Base-by-base conservation (phyloP, 2,888 invertebrate species). In the Villa cingulata region DNA sequence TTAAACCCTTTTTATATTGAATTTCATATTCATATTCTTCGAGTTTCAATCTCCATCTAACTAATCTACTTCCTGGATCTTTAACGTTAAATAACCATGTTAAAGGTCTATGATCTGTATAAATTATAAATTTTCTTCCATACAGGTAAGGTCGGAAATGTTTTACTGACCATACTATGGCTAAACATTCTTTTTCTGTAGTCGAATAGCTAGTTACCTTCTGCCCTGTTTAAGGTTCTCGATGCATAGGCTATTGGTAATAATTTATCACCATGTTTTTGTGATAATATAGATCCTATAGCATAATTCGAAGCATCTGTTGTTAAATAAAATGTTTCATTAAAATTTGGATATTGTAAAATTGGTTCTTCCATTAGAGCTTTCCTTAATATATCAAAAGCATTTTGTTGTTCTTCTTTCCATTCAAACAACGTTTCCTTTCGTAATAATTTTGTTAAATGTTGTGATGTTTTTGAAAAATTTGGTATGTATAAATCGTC, bases 401-500 rank as follows among this genome's bases (percentile, higher is more conserved):
- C 27, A 1, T 1, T 51, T 41, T 49, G 57, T 43, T 16, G 3
- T 3, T 27, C 15, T 4, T 20, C n/a, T 2, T 2, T 4, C 27
- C 53, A 55, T 54, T 6, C 12, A 14, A 27, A 23, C 14, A 27
- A 27, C 1, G 29, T 5, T 1, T 23, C 39, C 34, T 38, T 38
- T 43, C 19, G 17, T 17, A 38, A 10, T 3, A 43, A 16, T 14
- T 39, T 39, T 10, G 41, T 47, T 2, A 46, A 2, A 1, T 41
- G 46, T 4, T 20, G 15, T 14, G 38, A 42, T 15, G 38, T 47
- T 38, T 37, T 38, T 10, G 38, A 27, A 12, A 54, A 54, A 37
- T 47, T 17, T 37, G 41, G 29, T n/a, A n/a, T n/a, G n/a, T n/a
- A 68, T 65, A 44, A 66, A 67, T 46, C 27, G 20, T 20, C 54